Evolutionary conservation across 1,140 invertebrate species (phyloP).

Genomic region (Oryzaephilus surinamensis): DNA sequence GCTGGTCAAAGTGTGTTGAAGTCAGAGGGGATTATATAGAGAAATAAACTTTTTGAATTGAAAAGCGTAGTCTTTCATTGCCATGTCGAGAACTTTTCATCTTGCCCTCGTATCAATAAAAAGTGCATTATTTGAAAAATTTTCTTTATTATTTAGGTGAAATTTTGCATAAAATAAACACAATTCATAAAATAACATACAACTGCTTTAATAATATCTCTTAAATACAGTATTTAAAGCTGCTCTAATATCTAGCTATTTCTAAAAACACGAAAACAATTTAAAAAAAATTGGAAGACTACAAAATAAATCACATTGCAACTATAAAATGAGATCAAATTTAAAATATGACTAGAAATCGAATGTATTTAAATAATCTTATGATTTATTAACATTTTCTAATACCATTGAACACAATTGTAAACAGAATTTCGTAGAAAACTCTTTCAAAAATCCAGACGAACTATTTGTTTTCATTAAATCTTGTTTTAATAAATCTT

Average conservation of each 20-base stretch:
- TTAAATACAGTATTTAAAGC: neutral
- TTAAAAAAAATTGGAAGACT: constrained; percentile 7
- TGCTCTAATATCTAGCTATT: too few species aligned
- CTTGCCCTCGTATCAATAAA: too few species aligned
- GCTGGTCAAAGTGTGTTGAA: constrained; percentile 9
- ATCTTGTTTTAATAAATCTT: constrained; percentile 22
- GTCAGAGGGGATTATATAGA: too few species aligned
- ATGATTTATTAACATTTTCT: constrained; percentile 34
- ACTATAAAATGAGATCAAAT: constrained; percentile 9
- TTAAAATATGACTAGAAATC: neutral
- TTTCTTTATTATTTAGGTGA: too few species aligned
- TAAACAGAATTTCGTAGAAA: constrained; percentile 36
- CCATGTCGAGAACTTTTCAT: too few species aligned
- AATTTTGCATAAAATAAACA: too few species aligned
- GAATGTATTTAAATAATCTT: constrained; percentile 11
- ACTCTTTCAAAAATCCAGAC: constrained; percentile 33
- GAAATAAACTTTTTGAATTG: neutral
- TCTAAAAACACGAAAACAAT: constrained; percentile 6
- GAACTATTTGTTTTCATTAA: constrained; percentile 22
- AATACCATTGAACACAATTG: constrained; percentile 36
- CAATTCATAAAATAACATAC: too few species aligned
- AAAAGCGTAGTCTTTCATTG: too few species aligned
- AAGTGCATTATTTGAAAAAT: too few species aligned
- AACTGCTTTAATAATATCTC: too few species aligned
- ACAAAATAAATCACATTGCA: neutral